Evolutionary conservation across 2,797 vertebrate species (phyloP).

Genomic region (Scomberomorus guttatus): DNA sequence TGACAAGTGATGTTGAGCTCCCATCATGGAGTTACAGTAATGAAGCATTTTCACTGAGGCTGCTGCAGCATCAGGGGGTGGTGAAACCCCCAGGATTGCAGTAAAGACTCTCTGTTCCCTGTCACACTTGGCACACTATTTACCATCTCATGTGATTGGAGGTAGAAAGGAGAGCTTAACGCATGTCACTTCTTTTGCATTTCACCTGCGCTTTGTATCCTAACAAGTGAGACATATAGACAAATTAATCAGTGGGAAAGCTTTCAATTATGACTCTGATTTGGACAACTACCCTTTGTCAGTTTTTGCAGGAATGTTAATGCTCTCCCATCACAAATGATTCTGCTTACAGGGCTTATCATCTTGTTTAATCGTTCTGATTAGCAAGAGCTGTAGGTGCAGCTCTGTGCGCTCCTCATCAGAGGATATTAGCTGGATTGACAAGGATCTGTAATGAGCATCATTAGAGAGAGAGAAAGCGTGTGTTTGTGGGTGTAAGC

Average conservation of each 20-base stretch:
- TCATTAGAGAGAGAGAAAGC: conserved; percentile 2
- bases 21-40: conserved; percentile 66
- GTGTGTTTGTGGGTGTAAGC: conserved; percentile 2
- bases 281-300: conserved; percentile 20
- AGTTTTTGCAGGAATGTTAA: conserved; percentile 16
- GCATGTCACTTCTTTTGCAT: conserved; percentile 20
- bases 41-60: conserved; percentile 61
- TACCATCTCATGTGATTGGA: conserved; percentile 33
- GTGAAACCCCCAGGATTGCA: conserved; percentile 45
- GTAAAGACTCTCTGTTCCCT: conserved; percentile 61
- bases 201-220: conserved; percentile 6
- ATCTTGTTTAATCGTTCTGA: conserved; percentile 38
- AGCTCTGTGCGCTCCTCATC: conserved; percentile 24
- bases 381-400: conserved; percentile 18
- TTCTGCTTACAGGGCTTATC: conserved; percentile 22
- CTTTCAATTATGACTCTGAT: conserved; percentile 9
- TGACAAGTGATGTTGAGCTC: conserved; percentile 61
- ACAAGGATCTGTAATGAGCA: conserved; percentile 30
- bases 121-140: conserved; percentile 53
- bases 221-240: conserved; percentile 8
- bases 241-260: conserved; percentile 10
- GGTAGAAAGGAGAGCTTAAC: conserved; percentile 33
- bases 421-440: conserved; percentile 30
- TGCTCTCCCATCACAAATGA: not conserved
- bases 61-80: conserved; percentile 51